Percentiles rank a stretch among this genome's conserved stretches.
phyloP scores from a whole-genome alignment of 2,888 invertebrate species.

The Spicauda simplicius region DNA sequence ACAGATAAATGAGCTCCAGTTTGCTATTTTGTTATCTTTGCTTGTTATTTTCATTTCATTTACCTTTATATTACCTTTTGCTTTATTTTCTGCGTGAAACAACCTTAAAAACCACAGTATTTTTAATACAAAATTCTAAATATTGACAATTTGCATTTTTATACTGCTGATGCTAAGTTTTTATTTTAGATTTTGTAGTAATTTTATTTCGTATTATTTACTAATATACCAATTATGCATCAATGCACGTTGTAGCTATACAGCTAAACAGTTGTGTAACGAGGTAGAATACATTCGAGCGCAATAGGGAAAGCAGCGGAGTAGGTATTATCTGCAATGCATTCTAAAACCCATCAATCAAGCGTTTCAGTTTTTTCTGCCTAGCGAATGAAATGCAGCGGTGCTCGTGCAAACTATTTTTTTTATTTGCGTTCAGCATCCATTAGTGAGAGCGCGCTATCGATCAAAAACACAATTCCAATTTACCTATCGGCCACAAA shows the following conservation, averaged over 20 bases:
- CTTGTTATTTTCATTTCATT: not conserved
- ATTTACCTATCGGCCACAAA: constrained; percentile 81
- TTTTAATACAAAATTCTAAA: too few species aligned
- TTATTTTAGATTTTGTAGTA: too few species aligned
- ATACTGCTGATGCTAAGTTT: too few species aligned
- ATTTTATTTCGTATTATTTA: too few species aligned
- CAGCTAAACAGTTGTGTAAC: too few species aligned
- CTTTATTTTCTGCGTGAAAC: not conserved
- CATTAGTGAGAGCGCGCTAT: constrained; percentile 54
- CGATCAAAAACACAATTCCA: constrained; percentile 79
- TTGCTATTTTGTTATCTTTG: constrained; percentile 8
- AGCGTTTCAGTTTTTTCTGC: constrained; percentile 44
- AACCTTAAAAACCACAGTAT: too few species aligned
- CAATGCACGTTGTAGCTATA: too few species aligned
- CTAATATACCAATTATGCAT: too few species aligned
- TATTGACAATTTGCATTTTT: too few species aligned
- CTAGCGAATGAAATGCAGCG: constrained; percentile 62
- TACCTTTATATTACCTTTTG: not conserved
- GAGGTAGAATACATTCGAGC: not conserved
- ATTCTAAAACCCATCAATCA: constrained; percentile 52
- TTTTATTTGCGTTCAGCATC: constrained; percentile 43
- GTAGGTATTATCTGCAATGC: constrained; percentile 31
- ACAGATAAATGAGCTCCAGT: constrained; percentile 33
- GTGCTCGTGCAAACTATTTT: constrained; percentile 40
- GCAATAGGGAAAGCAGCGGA: constrained; percentile 16